These are phyloP conservation scores for Dolichoris vasculosae DNA, from an alignment of 1,140 invertebrate genomes.

Conservation along the genomic window DNA sequence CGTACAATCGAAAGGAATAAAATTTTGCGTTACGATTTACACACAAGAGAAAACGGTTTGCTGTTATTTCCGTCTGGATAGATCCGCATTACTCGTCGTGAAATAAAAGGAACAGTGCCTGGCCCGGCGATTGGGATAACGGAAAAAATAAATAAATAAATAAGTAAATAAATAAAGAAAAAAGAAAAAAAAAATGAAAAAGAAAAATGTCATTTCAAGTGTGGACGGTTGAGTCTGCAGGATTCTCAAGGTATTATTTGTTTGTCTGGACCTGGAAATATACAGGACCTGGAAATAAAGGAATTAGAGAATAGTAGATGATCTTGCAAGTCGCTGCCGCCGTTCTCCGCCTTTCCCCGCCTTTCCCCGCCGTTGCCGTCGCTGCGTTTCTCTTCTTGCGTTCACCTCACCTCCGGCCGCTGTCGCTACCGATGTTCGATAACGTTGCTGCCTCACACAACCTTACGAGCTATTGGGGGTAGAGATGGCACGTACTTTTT, in stretches of 20 bases:
- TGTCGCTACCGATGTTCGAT: conserved; percentile 30
- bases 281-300: conserved; percentile 74
- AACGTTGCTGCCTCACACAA: conserved; percentile 28
- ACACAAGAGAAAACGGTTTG: neutral
- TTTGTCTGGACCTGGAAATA: conserved; percentile 58
- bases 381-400: conserved; percentile 49
- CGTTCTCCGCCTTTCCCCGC: no score
- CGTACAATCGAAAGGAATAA: no score
- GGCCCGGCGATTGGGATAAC: conserved; percentile 30
- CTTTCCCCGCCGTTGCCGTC: conserved; percentile 24
- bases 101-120: conserved; percentile 63
- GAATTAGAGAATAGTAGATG: conserved; percentile 69
- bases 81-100: conserved; percentile 58
- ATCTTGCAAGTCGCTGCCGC: conserved; percentile 53
- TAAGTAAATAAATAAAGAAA: no score
- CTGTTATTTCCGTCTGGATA: conserved; percentile 24
- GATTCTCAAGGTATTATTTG: conserved; percentile 73
- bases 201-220: conserved; percentile 59
- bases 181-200: no score
- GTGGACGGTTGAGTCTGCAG: conserved; percentile 72
- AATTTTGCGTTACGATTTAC: no score
- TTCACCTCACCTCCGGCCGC: conserved; percentile 1
- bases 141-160: no score
- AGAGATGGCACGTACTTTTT: conserved; percentile 1
- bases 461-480: conserved; percentile 34